A percentile compares a stretch with the other conserved stretches of the same genome.
These are phyloP conservation scores for Melanostoma scalare DNA, from an alignment of 2,888 invertebrate genomes.

Conservation along the genomic window DNA sequence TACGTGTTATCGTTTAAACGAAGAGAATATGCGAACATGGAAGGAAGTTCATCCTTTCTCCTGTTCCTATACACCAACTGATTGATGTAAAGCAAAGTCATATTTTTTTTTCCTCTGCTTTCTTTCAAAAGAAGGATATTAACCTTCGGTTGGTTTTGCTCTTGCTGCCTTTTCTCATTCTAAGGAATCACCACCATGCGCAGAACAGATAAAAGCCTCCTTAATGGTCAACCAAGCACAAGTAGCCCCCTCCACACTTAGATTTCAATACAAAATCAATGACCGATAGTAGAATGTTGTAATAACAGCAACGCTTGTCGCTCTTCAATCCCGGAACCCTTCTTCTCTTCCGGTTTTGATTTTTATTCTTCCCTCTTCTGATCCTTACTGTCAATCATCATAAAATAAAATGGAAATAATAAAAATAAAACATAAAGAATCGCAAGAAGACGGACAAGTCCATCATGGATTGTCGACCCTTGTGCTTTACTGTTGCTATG, in stretches of 20 bases:
- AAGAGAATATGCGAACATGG: too few species aligned
- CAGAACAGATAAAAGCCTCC: constrained; percentile 30
- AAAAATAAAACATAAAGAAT: constrained; percentile 11
- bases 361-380: constrained; percentile 16
- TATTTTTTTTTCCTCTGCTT: constrained; percentile 19
- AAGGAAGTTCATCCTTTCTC: constrained; percentile 43
- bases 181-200: constrained; percentile 15
- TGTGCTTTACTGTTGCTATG: constrained; percentile 25
- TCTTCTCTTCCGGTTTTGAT: constrained; percentile 34
- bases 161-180: constrained; percentile 2
- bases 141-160: constrained; percentile 49
- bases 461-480: constrained; percentile 34
- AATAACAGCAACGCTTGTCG: constrained; percentile 46
- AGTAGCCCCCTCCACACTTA: neutral
- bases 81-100: constrained; percentile 59
- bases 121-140: constrained; percentile 66
- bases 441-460: constrained; percentile 38
- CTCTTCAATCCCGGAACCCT: constrained; percentile 3
- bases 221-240: constrained; percentile 33
- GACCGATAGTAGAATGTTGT: constrained; percentile 67
- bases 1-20: too few species aligned
- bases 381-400: constrained; percentile 39
- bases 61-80: constrained; percentile 41
- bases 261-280: constrained; percentile 67
- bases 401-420: constrained; percentile 28